Conservation (phyloP, 2,113 vertebrate genomes). For the Pangasianodon gigas region DNA sequence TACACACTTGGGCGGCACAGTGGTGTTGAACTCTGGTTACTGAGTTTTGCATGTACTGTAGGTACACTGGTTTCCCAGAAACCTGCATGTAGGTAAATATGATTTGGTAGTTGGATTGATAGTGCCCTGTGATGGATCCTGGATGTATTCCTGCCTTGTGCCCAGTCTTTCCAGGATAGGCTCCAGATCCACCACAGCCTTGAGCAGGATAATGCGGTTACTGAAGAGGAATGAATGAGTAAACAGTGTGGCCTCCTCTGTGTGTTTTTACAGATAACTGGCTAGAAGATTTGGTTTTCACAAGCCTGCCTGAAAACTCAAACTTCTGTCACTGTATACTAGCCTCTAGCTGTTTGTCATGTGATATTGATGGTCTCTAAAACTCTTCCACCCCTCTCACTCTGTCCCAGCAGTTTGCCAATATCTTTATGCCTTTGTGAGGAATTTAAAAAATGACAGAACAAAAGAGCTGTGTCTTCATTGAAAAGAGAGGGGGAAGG, state of each 20-base stretch:
- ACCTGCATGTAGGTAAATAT: neutral
- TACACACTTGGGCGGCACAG: neutral
- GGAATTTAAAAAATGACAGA: neutral
- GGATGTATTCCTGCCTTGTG: neutral
- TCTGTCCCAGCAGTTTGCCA: neutral
- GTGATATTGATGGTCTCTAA: neutral
- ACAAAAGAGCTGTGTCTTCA: slow-evolving; percentile 19
- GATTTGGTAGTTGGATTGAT: neutral
- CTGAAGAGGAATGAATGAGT: neutral
- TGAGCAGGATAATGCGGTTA: neutral
- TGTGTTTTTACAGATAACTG: neutral
- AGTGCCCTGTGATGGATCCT: too few relatives aligned
- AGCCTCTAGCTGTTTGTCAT: neutral
- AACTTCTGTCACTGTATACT: neutral
- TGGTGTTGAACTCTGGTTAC: neutral
- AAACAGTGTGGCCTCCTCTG: neutral
- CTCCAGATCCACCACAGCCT: neutral
- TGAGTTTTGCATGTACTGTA: neutral
- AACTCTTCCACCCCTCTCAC: neutral
- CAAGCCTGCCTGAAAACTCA: neutral
- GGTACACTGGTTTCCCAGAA: neutral
- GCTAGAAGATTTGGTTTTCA: neutral
- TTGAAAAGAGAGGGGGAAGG: neutral
- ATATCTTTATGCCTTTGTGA: neutral
- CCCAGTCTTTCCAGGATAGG: neutral